Conservation (phyloP, 2,113 vertebrate species). For the Coptodon rendalli region DNA sequence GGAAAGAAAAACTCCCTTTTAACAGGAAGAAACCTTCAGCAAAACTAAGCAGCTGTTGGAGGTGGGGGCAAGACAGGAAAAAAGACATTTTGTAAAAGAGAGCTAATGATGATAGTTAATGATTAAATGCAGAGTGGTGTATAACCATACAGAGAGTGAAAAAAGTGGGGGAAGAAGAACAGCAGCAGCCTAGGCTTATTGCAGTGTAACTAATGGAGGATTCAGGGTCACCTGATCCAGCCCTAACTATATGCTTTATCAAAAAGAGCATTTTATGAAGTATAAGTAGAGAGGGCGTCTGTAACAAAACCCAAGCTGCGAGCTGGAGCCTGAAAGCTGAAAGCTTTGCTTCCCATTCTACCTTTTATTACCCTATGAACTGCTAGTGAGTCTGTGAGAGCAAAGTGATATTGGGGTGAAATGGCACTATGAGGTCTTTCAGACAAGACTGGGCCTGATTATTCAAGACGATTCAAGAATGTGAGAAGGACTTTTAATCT, state of each 20-base stretch:
- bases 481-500: background rate
- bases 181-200: background rate
- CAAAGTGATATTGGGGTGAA: background rate
- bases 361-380: background rate
- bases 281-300: background rate
- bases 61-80: background rate
- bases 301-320: background rate
- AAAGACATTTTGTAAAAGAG: background rate
- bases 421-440: background rate
- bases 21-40: accelerated
- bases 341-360: background rate
- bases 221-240: background rate
- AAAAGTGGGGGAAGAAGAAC: background rate
- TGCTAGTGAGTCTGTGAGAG: background rate
- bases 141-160: background rate
- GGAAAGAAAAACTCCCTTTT: background rate
- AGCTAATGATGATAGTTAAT: background rate
- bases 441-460: background rate
- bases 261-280: background rate
- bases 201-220: background rate
- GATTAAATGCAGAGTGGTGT: background rate
- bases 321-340: background rate
- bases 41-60: background rate
- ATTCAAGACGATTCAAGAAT: background rate
- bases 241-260: background rate